Evolutionary conservation across 2,888 invertebrate species (phyloP), one percentile per base, ranked within the genome.

Genomic region (Philereme transversata): DNA sequence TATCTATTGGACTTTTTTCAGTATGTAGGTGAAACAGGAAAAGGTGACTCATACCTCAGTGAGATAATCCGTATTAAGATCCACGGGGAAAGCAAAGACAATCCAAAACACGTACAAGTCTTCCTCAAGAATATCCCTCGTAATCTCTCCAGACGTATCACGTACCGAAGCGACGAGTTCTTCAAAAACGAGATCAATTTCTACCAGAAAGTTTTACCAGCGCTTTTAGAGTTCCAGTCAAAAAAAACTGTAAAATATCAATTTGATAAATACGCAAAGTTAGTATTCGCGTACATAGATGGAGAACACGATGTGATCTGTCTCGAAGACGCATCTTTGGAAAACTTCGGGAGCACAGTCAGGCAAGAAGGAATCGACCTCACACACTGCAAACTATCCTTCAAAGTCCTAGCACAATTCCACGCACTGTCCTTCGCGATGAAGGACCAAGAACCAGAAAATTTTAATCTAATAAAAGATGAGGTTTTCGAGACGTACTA

Each of bases 1-100:
- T 38, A 38, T 8, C 38, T 38, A 38, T 7, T 38, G 8, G 0
- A 38, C 5, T 7, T 38, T 8, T 8, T 69, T 46, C 84, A 92
- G 92, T 89, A 87, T 54, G 87, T 90, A 0, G 78, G 87, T 52
- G 87, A 85, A 10, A 88, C 86, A 0, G 90, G 90, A 1, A 95
- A 95, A 79, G 96, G 96, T 0, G 96, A 96, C 73, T 95, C 95
- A 0, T 96, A 96, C 73, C 78, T 96, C 51, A 95, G 96, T 69
- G 93, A 93, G 62, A 87, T 96, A 0, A 93, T 93, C 51, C 93
- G 94, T 43, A 92, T 96, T 38, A 93, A 84, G 52, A 86, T 96
- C 4, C 82, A 85, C 57, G 94, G 94, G 1, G 75, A 72, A 51
- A 81, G 85, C 7, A 62, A 78, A 35, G 78, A 78, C 4, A 77